Conservation (phyloP, 2,888 invertebrate species). For the Parnassius orleans region DNA sequence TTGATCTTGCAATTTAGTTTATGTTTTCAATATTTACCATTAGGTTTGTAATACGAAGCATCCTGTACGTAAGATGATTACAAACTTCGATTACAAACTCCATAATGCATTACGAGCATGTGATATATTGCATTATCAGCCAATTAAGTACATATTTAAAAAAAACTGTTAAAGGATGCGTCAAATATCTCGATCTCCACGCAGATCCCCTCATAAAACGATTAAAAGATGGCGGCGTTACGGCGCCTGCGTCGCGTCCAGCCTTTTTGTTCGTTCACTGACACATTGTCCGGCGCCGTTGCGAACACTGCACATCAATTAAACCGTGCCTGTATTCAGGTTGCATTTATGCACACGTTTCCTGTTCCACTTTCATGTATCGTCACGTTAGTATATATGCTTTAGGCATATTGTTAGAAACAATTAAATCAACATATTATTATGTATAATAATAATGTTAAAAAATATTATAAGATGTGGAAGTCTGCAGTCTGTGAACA, state of each 20-base stretch:
- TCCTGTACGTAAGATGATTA: background rate
- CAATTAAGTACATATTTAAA: background rate
- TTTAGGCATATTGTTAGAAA: too few species aligned
- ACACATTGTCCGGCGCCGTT: slow-evolving; percentile 23
- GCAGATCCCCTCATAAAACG: slow-evolving; percentile 19
- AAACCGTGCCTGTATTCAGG: slow-evolving; percentile 23
- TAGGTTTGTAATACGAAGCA: too few species aligned
- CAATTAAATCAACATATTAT: too few species aligned
- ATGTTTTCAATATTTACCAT: too few species aligned
- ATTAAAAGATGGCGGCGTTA: slow-evolving; percentile 15
- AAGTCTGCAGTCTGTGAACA: too few species aligned
- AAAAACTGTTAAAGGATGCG: slow-evolving; percentile 12
- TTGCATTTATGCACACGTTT: slow-evolving; percentile 22
- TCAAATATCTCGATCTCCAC: slow-evolving; percentile 11
- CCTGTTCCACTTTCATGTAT: slow-evolving; percentile 16
- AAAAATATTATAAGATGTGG: too few species aligned
- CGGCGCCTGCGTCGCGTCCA: slow-evolving; percentile 23
- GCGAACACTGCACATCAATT: slow-evolving; percentile 24
- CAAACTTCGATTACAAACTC: background rate
- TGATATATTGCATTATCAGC: background rate
- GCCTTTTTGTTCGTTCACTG: slow-evolving; percentile 19
- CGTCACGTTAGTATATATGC: slow-evolving; percentile 6
- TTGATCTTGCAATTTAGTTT: too few species aligned
- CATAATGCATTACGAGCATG: too few species aligned
- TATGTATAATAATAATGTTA: too few species aligned